These are phyloP conservation scores for Pseudococcus longispinus DNA, from an alignment of 2,888 invertebrate genomes.

Conservation along the genomic window DNA sequence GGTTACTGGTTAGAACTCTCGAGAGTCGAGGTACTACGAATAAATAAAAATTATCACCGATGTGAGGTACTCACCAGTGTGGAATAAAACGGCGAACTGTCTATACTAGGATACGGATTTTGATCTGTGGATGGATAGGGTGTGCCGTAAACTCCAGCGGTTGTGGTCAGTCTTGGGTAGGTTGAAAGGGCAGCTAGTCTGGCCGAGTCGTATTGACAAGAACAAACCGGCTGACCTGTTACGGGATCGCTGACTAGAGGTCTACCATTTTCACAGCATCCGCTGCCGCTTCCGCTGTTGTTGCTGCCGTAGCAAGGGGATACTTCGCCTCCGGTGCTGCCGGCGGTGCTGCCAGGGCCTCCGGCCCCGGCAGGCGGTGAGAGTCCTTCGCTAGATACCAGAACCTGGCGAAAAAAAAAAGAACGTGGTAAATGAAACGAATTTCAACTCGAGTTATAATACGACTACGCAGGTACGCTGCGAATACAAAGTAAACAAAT, in stretches of 20 bases:
- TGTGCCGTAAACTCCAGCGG: constrained; percentile 82
- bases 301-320: constrained; percentile 61
- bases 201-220: constrained; percentile 90
- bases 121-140: constrained; percentile 91
- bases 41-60: not conserved
- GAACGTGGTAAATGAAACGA: not conserved
- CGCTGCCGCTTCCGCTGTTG: constrained; percentile 69
- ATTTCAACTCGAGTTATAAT: not conserved
- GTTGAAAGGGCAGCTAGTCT: constrained; percentile 70
- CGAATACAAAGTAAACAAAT: constrained; percentile 35
- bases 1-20: not conserved
- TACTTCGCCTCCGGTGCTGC: constrained; percentile 59
- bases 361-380: constrained; percentile 68
- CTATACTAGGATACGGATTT: constrained; percentile 91
- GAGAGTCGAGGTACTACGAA: too few species aligned
- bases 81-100: constrained; percentile 94
- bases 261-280: constrained; percentile 89
- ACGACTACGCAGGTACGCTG: too few species aligned
- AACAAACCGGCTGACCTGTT: constrained; percentile 86
- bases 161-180: constrained; percentile 79
- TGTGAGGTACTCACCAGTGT: constrained; percentile 81
- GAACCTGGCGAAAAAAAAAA: constrained; percentile 5
- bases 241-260: constrained; percentile 92
- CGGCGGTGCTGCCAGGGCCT: constrained; percentile 67
- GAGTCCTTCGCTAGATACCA: constrained; percentile 60